phyloP scores from a whole-genome alignment of 1,140 invertebrate species.

The Bicyclus anynana region DNA sequence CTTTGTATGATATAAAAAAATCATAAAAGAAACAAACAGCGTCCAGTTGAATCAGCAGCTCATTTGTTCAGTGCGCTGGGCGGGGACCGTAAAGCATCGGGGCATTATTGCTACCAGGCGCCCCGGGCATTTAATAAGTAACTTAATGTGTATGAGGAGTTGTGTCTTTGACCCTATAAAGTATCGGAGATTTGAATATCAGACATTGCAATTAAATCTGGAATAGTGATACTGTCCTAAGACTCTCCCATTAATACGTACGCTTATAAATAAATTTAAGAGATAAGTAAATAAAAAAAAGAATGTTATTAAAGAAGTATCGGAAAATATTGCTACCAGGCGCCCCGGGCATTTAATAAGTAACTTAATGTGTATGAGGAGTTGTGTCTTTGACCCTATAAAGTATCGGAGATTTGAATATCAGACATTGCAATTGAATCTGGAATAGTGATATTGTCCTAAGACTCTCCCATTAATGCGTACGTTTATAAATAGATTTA shows the following conservation, averaged over 20 bases:
- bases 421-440: no score
- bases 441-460: no score
- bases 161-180: neutral
- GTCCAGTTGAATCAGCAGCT: conserved; percentile 56
- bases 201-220: no score
- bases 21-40: conserved; percentile 34
- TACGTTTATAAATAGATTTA: no score
- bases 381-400: neutral
- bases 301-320: no score
- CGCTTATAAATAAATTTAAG: no score
- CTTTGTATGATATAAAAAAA: no score
- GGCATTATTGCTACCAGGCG: conserved; percentile 51
- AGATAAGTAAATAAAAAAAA: no score
- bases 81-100: conserved; percentile 59
- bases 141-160: conserved; percentile 17
- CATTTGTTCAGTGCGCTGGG: conserved; percentile 55
- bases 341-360: conserved; percentile 54
- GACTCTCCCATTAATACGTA: no score
- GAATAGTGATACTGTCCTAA: no score
- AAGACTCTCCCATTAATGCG: no score
- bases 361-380: conserved; percentile 25
- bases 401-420: neutral
- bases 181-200: neutral
- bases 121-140: conserved; percentile 58
- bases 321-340: conserved; percentile 53